These are phyloP conservation scores for Chionodraco myersi DNA, from an alignment of 2,113 vertebrate species.

Conservation along the genomic window DNA sequence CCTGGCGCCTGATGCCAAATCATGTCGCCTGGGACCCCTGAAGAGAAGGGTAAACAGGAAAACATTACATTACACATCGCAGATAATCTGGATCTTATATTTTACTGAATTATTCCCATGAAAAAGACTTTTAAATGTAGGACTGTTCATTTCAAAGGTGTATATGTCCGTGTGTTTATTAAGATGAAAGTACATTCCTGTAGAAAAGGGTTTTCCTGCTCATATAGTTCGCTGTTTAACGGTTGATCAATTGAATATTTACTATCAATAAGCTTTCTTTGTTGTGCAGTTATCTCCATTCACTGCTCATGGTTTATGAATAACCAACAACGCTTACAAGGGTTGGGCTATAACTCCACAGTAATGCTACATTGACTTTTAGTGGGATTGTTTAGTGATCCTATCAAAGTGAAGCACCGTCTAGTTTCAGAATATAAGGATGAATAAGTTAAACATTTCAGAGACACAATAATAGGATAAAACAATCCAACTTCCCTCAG, in stretches of 20 bases:
- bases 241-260: background rate
- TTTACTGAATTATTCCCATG: background rate
- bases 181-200: background rate
- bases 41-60: conserved; percentile 90
- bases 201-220: background rate
- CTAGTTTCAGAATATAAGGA: too few relatives aligned
- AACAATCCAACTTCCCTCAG: background rate
- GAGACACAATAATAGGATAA: too few relatives aligned
- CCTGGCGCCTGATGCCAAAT: conserved; percentile 94
- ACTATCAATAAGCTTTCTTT: background rate
- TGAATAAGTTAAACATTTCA: background rate
- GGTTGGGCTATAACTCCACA: background rate
- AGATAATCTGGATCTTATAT: too few relatives aligned
- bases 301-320: background rate
- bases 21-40: conserved; percentile 92
- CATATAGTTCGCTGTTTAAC: background rate
- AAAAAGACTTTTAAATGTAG: too few relatives aligned
- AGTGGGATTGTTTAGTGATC: background rate
- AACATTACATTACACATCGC: too few relatives aligned
- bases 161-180: background rate
- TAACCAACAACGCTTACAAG: background rate
- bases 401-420: background rate
- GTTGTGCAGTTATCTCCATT: background rate
- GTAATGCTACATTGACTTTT: background rate
- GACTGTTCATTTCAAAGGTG: background rate